Conservation (phyloP, 2,888 invertebrate genomes). For the Pollenia angustigena region DNA sequence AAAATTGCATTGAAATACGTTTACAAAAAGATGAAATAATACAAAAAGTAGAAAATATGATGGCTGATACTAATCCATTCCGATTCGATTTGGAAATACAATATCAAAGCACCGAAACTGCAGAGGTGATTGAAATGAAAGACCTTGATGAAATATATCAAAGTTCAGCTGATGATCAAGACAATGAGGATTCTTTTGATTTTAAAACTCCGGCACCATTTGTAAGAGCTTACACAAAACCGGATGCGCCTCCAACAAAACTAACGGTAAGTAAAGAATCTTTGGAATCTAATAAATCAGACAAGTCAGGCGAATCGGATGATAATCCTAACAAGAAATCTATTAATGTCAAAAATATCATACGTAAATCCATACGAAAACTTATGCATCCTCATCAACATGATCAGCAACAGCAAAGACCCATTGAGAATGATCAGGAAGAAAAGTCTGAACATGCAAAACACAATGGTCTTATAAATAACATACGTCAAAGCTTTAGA, state of each 20-base stretch:
- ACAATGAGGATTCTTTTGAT: conserved; percentile 77
- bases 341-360: conserved; percentile 78
- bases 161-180: conserved; percentile 62
- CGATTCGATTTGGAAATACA: conserved; percentile 8
- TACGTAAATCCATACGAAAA: conserved; percentile 82
- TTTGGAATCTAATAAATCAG: conserved; percentile 75
- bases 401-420: conserved; percentile 26
- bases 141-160: conserved; percentile 73
- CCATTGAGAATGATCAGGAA: conserved; percentile 13
- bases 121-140: conserved; percentile 28
- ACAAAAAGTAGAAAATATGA: background rate
- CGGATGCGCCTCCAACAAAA: conserved; percentile 59
- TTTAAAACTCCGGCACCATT: conserved; percentile 82
- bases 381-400: conserved; percentile 78
- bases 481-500: conserved; percentile 82
- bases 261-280: conserved; percentile 77
- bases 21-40: background rate
- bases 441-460: conserved; percentile 57
- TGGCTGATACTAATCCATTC: conserved; percentile 54
- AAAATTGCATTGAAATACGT: background rate
- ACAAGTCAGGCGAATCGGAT: conserved; percentile 73
- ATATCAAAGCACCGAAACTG: conserved; percentile 44
- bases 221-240: conserved; percentile 81
- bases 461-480: conserved; percentile 70
- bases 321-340: conserved; percentile 71